Base-by-base conservation (phyloP, 2,113 vertebrate species). In the Beaufortia kweichowensis region DNA sequence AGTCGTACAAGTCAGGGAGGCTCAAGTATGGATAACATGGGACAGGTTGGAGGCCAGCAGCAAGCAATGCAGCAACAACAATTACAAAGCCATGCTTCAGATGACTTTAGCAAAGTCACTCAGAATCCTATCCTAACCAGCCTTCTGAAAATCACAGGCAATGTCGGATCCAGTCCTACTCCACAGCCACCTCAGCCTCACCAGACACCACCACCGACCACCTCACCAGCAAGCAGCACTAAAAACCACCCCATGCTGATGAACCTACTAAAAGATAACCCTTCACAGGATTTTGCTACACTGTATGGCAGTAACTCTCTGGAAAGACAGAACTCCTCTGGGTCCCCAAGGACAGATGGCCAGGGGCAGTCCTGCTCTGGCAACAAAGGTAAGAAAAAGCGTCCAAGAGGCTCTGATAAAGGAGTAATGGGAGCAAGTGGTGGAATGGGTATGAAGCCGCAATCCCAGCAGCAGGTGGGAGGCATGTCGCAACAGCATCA, bases 221-320 rank as follows among this genome's bases (percentile, higher is more conserved):
- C 97, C 57, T 99, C 97, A 56, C 96, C 97, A 72, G 97, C 97
- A 77, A 94, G 95, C 92, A 98, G 98, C 91, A 99, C 97, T 85
- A 99, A 99, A 90, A 98, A 98, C 87, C 97, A 99, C 88, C 96
- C 97, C 84, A 99, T 98, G 97, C 90, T 99, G 83, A 99, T 99
- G 97, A 98, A 98, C 87, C 90, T 99, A 76, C 92, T 99, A 80
- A 98, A 98, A 85, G 97, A 99, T 90, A 98, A 98, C 88, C 94
- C 97, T 71, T 91, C 96, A 76, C 96, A 98, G 85, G 97, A 99
- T 90, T 98, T 98, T 86, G 95, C 96, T 39, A 85, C 93, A 3
- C 87, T 98, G 17, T 98, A 98, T 71, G 92, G 94, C 76, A 96
- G 94, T 84, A 98, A 95, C 87, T 94, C 96, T 29, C 89, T 98